phyloP scores from a whole-genome alignment of 1,140 invertebrate genomes.

The Heliconius melpomene region DNA sequence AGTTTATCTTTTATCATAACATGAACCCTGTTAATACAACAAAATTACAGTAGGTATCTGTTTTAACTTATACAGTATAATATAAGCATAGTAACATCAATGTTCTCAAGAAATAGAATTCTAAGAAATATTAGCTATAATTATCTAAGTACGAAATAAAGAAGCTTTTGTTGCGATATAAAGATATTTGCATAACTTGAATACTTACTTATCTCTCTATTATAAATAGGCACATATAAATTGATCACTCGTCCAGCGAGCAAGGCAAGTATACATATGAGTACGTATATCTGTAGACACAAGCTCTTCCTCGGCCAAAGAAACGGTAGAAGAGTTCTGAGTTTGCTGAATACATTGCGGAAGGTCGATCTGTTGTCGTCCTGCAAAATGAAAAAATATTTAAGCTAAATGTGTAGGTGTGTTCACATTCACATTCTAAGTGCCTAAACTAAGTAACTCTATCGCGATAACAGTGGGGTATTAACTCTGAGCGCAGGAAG shows the following conservation, averaged over 20 bases:
- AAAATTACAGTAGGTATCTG: background rate
- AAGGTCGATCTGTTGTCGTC: constrained; percentile 88
- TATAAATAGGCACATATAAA: constrained; percentile 96
- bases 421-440: too few relatives aligned
- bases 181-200: background rate
- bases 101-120: background rate
- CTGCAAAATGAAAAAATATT: constrained; percentile 47
- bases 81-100: background rate
- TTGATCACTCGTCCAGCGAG: constrained; percentile 93
- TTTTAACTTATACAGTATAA: background rate
- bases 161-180: background rate
- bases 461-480: too few relatives aligned
- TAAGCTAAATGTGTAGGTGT: background rate
- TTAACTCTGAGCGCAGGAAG: too few relatives aligned
- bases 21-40: too few relatives aligned
- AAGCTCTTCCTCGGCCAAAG: constrained; percentile 95
- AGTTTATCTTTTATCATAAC: background rate
- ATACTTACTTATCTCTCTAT: constrained; percentile 90
- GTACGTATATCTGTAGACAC: constrained; percentile 90
- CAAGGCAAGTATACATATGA: constrained; percentile 91
- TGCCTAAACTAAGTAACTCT: too few relatives aligned
- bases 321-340: constrained; percentile 91
- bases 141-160: background rate
- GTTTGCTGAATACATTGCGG: constrained; percentile 89
- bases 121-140: background rate